Evolutionary conservation across 2,797 vertebrate genomes (phyloP), one percentile per base, ranked within the genome.

Genomic region (Apogon talboti): DNA sequence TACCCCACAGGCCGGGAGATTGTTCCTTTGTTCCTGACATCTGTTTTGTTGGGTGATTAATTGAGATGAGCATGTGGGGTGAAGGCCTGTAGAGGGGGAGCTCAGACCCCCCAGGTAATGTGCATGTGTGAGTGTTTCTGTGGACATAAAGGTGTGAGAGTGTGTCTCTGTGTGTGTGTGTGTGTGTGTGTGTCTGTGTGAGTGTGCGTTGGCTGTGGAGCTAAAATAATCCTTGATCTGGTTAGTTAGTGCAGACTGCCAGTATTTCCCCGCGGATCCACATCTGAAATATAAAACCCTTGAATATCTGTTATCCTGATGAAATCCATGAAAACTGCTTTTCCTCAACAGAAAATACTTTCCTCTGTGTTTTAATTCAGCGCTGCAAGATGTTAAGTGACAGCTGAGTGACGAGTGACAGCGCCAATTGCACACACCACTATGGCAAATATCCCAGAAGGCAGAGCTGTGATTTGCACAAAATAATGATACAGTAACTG

Each of bases 1-100:
- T 75, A 74, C 73, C 87, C 89, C 87, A 87, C 64, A 84, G 89
- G 87, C 85, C 71, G 74, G 79, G 70, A 84, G 87, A 90, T 86
- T 58, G 43, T 83, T 84, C 82, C 89, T 90, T 91, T 89, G 88
- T 91, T 90, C 87, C 74, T 89, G 90, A 91, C 91, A 91, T 92
- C 91, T 92, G 91, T 91, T 91, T 91, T 91, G 86, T 87, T 87
- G 85, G 82, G 77, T 92, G 89, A 90, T 91, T 91, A 92, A 92
- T 91, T 90, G 89, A 90, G 89, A 92, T 89, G 89, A 92, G 87
- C 89, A 86, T 90, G 89, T 84, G 83, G 84, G 86, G 85, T 91
- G 89, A 91, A 86, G 82, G 82, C 84, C 78, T 78, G 68, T 77
- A 71, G 85, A 84, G 76, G 88, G 80, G 83, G 73, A 76, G 76